Percentiles rank a stretch among this genome's conserved stretches.
Evolutionary conservation across 2,797 vertebrate genomes (phyloP).

Genomic region (Syngnathus acus): DNA sequence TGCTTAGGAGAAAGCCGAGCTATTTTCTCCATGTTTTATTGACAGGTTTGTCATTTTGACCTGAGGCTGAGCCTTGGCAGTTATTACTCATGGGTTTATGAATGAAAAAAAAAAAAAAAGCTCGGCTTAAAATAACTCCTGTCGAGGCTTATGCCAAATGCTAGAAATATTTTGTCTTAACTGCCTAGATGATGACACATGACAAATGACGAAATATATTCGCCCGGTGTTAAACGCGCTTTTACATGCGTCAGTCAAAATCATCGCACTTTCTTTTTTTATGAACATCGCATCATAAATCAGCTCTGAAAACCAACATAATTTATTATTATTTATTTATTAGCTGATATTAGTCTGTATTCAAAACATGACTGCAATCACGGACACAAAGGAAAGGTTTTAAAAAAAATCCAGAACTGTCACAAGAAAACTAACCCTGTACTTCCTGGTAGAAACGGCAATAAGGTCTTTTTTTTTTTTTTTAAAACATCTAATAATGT

Average conservation of each 20-base stretch:
- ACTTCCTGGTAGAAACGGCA: too few relatives aligned
- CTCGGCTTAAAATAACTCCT: background rate
- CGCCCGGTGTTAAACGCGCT: background rate
- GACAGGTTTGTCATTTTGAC: background rate
- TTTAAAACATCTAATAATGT: too few relatives aligned
- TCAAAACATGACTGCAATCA: too few relatives aligned
- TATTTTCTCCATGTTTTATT: background rate
- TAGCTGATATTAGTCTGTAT: too few relatives aligned
- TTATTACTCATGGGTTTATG: background rate
- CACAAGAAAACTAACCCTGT: too few relatives aligned
- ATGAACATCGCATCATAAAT: background rate
- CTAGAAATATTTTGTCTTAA: background rate
- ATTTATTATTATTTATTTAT: too few relatives aligned
- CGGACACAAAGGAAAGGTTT: too few relatives aligned
- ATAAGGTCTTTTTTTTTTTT: too few relatives aligned
- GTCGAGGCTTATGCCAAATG: conserved; percentile 5
- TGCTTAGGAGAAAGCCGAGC: background rate
- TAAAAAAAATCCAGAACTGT: too few relatives aligned
- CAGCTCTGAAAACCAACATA: background rate
- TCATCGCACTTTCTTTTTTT: background rate
- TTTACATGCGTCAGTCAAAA: background rate
- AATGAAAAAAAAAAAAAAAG: background rate
- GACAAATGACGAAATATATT: background rate
- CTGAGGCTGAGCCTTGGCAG: background rate
- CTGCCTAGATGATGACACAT: background rate